Conservation (phyloP, 2,113 vertebrate genomes). For the Oceanites oceanicus region DNA sequence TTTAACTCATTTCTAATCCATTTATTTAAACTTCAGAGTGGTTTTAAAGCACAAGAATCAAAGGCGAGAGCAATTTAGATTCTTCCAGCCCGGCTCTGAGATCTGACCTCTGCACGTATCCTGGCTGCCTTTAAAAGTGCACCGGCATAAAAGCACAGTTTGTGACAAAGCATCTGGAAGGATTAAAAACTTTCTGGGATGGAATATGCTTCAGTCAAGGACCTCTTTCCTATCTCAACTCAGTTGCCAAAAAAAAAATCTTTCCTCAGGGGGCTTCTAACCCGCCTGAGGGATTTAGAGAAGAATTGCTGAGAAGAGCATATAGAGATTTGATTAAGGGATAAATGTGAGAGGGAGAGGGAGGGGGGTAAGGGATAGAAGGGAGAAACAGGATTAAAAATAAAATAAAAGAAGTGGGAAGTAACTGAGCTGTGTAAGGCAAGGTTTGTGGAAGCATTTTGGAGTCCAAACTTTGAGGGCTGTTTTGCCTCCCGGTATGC, state of each 20-base stretch:
- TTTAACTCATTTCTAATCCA: slow-evolving; percentile 67
- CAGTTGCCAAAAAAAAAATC: slow-evolving; percentile 42
- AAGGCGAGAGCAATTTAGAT: slow-evolving; percentile 40
- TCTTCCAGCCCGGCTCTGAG: slow-evolving; percentile 47
- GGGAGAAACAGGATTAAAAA: slow-evolving; percentile 17
- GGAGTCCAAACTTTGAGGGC: not conserved
- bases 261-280: slow-evolving; percentile 49
- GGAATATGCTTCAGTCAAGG: slow-evolving; percentile 48
- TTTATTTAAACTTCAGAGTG: slow-evolving; percentile 63
- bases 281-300: slow-evolving; percentile 46
- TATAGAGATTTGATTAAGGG: slow-evolving; percentile 47
- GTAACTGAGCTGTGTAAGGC: not conserved
- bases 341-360: slow-evolving; percentile 16
- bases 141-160: slow-evolving; percentile 59
- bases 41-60: slow-evolving; percentile 54
- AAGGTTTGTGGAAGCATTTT: not conserved
- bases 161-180: slow-evolving; percentile 66
- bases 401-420: slow-evolving; percentile 23
- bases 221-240: slow-evolving; percentile 46
- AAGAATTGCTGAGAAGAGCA: slow-evolving; percentile 49
- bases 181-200: slow-evolving; percentile 60
- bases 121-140: slow-evolving; percentile 61
- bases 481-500: not conserved
- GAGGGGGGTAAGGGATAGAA: not conserved
- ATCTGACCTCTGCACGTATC: slow-evolving; percentile 44